phyloP scores from a whole-genome alignment of 2,113 vertebrate species.

The Cisticola juncidis region DNA sequence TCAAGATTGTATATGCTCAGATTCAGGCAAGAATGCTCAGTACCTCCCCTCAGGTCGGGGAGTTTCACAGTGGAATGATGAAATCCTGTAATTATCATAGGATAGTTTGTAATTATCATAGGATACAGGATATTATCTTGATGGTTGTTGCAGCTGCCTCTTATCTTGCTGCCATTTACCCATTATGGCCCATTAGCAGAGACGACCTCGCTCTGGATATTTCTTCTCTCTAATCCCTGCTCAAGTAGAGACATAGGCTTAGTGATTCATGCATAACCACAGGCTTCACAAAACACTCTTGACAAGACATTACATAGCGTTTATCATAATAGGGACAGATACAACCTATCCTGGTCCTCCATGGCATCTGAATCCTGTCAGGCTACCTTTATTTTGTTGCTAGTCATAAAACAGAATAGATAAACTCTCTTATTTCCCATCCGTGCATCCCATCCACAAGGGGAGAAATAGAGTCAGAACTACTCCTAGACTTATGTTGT shows the following conservation, averaged over 20 bases:
- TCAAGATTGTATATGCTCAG: not conserved
- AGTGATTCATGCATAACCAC: not conserved
- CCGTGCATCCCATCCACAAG: not conserved
- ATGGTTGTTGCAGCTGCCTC: accelerated
- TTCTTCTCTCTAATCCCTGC: not conserved
- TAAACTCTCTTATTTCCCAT: not conserved
- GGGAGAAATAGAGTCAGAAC: not conserved
- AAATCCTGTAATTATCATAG: not conserved
- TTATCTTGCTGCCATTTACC: not conserved
- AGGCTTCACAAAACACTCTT: not conserved
- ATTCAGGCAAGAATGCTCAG: not conserved
- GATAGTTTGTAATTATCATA: not conserved
- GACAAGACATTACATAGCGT: not conserved
- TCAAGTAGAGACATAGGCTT: not conserved
- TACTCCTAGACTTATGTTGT: not conserved
- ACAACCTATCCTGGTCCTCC: accelerated
- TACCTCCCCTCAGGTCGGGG: accelerated
- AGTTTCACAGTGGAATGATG: not conserved
- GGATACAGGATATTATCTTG: not conserved
- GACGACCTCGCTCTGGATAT: not conserved
- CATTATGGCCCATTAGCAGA: not conserved
- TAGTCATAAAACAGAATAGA: not conserved
- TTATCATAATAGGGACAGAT: not conserved
- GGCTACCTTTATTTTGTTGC: not conserved
- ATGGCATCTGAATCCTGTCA: not conserved